Base-by-base conservation (phyloP, 2,797 vertebrate genomes). In the Hephaestus fuliginosus region DNA sequence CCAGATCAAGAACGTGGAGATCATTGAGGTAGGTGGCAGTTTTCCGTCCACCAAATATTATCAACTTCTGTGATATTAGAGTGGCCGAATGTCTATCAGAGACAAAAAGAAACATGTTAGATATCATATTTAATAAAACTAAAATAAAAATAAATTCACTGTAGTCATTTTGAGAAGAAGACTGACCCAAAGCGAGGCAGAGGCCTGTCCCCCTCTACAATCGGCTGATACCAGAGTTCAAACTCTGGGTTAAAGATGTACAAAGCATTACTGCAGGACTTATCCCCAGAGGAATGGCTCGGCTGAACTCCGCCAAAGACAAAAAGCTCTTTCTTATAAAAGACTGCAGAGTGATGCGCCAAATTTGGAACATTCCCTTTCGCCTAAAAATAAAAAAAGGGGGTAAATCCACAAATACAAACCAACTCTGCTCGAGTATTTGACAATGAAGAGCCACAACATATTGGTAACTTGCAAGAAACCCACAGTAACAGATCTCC, bases 191-290 rank as follows among this genome's bases (percentile, higher is more conserved):
- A 95, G 72, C 97, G 95, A 78, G 97, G 95, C 68, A 96, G 91
- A 81, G 97, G 97, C 80, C 90, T 95, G 65, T 96, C 93, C 12
- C 97, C 97, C 81, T 97, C 97, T 75, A 96, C 96, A 58, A 98
- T 97, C 41, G 97, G 97, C 86, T 97, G 95, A 88, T 98, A 98
- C 97, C 97, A 98, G 76, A 98, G 95, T 89, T 96, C 95, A 93
- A 95, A 96, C 78, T 97, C 97, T 9, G 97, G 97, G 91, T 96
- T 98, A 76, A 97, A 98, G 90, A 98, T 94, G 87, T 96, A 97
- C 36, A 98, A 93, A 7, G 92, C 61, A n/a, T 97, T 97, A 79
- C 96, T 97, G 93, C 96, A 97, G 43, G 81, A 74, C 70, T 93
- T 95, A 28, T 86, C 91, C 53, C 89, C 91, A 0, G 93, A 87